Base-by-base conservation (phyloP, 1,140 invertebrate genomes). In the Meloidogyne hapla region DNA sequence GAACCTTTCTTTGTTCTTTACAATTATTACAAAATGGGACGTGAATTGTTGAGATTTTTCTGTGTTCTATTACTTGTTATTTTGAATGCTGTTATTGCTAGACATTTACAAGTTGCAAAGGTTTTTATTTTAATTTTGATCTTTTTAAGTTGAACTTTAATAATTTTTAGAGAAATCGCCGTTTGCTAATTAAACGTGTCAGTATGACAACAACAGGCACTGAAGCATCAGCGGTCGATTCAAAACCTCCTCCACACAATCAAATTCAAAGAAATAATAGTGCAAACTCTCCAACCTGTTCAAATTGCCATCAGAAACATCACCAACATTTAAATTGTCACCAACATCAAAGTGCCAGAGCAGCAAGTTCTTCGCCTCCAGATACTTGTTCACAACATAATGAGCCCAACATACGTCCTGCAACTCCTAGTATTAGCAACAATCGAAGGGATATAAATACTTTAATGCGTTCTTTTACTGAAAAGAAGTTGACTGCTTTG, bases 401-500 rank as follows among this genome's bases (percentile, higher is more conserved):
- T 42, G 40, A 42, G 12, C 40, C 9, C 40, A 42, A 42, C 40
- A 33, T 33, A 21, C 48, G 48, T 56, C 48, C 48, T 5, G 48
- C 48, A n/a, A 56, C 33, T 21, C 40, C 71, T 45, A 75, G 71
- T 73, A 38, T 40, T n/a, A 38, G 72, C 26, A 15, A 23, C 28
- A 69, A 21, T 66, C 75, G 78, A 48, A 40, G 79, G 2, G 76
- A 81, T 25, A n/a, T 83, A 65, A 76, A 62, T 63, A 61, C 62
- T 23, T 45, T 85, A 25, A 64, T 86, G 56, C 79, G 74, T 65
- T 79, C 77, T 40, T 85, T 85, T 68, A 85, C 85, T 1, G 84
- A 85, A 69, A 85, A 83, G 74, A 85, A 84, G 38, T 75, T 85
- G 21, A 85, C 84, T 23, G 85, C 80, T 5, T 73, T 85, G 21